Conservation (phyloP, 1,140 invertebrate genomes). For the Drosophila punjabiensis region DNA sequence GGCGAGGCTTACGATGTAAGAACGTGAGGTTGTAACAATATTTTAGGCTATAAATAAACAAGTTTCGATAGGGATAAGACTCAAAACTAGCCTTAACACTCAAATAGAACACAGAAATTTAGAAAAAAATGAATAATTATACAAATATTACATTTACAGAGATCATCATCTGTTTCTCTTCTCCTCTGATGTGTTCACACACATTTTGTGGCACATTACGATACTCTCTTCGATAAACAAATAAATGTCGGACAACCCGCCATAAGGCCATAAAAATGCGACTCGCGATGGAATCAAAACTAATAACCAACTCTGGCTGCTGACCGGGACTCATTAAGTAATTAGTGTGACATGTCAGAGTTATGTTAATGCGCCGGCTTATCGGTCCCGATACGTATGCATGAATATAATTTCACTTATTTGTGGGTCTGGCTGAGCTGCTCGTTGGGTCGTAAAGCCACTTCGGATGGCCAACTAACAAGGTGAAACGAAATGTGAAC, state of each 20-base stretch:
- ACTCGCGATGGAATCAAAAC: slow-evolving; percentile 53
- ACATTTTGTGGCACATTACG: slow-evolving; percentile 62
- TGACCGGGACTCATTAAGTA: slow-evolving; percentile 81
- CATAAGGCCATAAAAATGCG: slow-evolving; percentile 47
- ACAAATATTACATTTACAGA: background rate
- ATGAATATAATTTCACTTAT: slow-evolving; percentile 77
- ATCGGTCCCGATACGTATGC: slow-evolving; percentile 43
- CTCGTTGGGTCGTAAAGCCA: slow-evolving; percentile 61
- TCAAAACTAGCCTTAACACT: background rate
- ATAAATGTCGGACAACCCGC: slow-evolving; percentile 60
- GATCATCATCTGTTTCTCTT: background rate
- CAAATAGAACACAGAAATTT: background rate
- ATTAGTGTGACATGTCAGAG: slow-evolving; percentile 85
- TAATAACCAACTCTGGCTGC: slow-evolving; percentile 51
- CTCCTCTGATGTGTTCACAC: slow-evolving; percentile 49
- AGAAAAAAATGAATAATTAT: no score
- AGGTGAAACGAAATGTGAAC: slow-evolving; percentile 80
- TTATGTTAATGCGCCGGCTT: slow-evolving; percentile 78
- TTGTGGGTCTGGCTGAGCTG: slow-evolving; percentile 32
- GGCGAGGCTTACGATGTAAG: no score
- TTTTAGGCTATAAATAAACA: no score
- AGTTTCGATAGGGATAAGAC: no score
- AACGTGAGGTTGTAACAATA: no score
- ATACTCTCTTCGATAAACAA: slow-evolving; percentile 54
- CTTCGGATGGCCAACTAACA: slow-evolving; percentile 72